Conservation (phyloP, 2,797 vertebrate genomes). For the Trachurus trachurus region DNA sequence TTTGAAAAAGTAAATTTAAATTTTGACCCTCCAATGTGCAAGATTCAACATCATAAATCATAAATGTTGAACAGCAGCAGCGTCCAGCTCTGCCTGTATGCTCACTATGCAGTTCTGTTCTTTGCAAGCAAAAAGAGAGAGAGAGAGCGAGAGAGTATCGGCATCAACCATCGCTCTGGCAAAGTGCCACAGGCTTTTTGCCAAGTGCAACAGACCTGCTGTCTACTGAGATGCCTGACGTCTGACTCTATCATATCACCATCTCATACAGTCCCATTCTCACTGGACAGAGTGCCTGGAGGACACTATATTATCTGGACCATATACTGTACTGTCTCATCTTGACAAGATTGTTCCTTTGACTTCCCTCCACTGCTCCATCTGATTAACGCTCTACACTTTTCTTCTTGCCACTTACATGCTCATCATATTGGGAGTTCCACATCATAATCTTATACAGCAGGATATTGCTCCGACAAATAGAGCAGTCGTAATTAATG, state of each 20-base stretch:
- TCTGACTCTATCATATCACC: conserved; percentile 47
- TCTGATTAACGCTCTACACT: neutral
- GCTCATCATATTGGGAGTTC: neutral
- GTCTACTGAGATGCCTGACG: conserved; percentile 33
- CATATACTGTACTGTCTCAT: neutral
- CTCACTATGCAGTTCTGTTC: conserved; percentile 30
- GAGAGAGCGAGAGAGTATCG: conserved; percentile 13
- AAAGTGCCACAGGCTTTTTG: conserved; percentile 56
- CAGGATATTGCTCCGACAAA: neutral
- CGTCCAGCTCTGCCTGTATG: conserved; percentile 2
- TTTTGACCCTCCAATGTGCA: neutral
- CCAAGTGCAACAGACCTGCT: conserved; percentile 62
- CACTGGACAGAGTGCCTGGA: conserved; percentile 26
- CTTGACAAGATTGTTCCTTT: neutral
- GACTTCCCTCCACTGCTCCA: neutral
- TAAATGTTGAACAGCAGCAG: conserved; percentile 12
- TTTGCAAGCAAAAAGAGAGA: conserved; percentile 7
- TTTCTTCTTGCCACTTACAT: neutral
- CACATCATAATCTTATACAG: neutral
- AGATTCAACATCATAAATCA: neutral
- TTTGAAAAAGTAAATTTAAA: neutral
- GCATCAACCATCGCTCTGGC: conserved; percentile 51
- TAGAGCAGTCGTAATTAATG: neutral
- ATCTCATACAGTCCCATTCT: conserved; percentile 29
- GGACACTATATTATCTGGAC: conserved; percentile 18